phyloP scores from a whole-genome alignment of 2,888 invertebrate genomes.

The Ashinkailepas kermadecensis region DNA sequence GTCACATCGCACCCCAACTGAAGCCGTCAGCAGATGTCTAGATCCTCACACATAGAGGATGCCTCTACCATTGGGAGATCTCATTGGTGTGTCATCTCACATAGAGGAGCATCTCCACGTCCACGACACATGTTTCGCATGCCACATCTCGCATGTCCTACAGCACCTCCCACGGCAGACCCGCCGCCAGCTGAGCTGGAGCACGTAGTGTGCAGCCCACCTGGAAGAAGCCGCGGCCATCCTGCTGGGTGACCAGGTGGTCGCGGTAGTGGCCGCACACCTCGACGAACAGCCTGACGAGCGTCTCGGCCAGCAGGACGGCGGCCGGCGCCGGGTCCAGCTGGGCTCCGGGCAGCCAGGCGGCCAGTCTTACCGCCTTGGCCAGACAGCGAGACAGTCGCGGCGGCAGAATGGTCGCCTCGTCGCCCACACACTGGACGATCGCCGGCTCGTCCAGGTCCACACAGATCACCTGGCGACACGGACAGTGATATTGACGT shows the following conservation, averaged over 20 bases:
- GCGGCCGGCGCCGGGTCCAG: slow-evolving; percentile 39
- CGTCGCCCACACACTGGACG: slow-evolving; percentile 23
- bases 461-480: slow-evolving; percentile 18
- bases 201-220: not conserved
- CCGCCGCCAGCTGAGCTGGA: too few relatives aligned
- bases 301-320: slow-evolving; percentile 37
- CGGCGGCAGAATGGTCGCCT: slow-evolving; percentile 25
- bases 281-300: not conserved
- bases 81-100: too few relatives aligned
- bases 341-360: slow-evolving; percentile 39
- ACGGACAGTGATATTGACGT: not conserved
- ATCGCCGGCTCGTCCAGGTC: slow-evolving; percentile 18
- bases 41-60: too few relatives aligned
- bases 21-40: too few relatives aligned
- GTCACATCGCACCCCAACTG: too few relatives aligned
- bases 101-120: too few relatives aligned
- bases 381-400: slow-evolving; percentile 35
- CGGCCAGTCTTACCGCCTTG: slow-evolving; percentile 36
- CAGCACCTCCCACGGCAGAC: too few relatives aligned
- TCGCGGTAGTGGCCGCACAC: slow-evolving; percentile 20
- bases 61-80: too few relatives aligned
- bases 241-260: slow-evolving; percentile 8
- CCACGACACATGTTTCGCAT: too few relatives aligned
- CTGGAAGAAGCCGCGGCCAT: not conserved
- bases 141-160: too few relatives aligned